phyloP scores from a whole-genome alignment of 2,888 invertebrate species.

The Tupiocoris notatus region DNA sequence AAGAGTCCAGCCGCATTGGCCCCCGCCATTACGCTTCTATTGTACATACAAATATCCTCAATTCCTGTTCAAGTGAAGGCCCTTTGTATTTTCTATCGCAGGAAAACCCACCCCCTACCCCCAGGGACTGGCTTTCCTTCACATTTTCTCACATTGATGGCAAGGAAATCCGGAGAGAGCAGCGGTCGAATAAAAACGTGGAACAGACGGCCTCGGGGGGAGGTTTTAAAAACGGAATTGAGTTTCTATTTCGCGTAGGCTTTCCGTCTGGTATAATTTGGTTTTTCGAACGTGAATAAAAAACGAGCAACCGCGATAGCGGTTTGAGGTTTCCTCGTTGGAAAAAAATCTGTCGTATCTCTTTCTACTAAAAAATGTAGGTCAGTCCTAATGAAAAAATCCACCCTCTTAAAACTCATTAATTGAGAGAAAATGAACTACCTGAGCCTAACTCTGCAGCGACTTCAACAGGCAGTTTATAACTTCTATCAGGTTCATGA shows the following conservation, averaged over 20 bases:
- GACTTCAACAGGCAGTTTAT: constrained; percentile 1
- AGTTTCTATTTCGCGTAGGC: constrained; percentile 12
- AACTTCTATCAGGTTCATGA: constrained; percentile 19
- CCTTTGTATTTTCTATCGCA: not conserved
- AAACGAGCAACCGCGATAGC: constrained; percentile 1
- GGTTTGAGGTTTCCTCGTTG: not conserved
- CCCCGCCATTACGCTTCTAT: not conserved
- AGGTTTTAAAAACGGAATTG: not conserved
- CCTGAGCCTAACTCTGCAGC: constrained; percentile 4
- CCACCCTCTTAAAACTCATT: constrained; percentile 28
- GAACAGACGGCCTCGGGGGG: not conserved
- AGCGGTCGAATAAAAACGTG: not conserved
- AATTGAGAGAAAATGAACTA: constrained; percentile 22
- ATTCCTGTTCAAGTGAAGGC: not conserved
- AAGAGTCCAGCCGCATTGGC: not conserved
- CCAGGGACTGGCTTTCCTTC: not conserved
- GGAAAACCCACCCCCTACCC: not conserved
- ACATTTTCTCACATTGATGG: constrained; percentile 10
- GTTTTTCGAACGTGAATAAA: constrained; percentile 23
- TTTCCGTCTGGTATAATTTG: constrained; percentile 19
- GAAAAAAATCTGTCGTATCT: constrained; percentile 14
- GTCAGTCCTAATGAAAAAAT: constrained; percentile 27
- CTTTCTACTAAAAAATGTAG: constrained; percentile 15
- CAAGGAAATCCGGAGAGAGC: not conserved
- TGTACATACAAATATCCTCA: not conserved